A percentile compares a stretch with the other conserved stretches of the same genome.
Conservation (phyloP, 2,797 vertebrate genomes). For the Scleropages formosus region DNA sequence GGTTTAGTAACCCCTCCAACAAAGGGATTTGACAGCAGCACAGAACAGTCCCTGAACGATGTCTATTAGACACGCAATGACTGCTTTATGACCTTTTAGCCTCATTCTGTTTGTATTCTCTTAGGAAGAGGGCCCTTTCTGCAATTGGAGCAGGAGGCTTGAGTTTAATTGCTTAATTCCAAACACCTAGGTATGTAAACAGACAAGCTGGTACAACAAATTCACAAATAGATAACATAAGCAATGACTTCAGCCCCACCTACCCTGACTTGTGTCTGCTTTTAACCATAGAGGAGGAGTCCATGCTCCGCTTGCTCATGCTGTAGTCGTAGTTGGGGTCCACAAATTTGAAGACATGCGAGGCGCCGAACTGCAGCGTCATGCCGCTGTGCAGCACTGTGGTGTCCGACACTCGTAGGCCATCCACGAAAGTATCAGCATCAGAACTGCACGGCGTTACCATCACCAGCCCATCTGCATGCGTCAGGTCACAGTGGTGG, state of each 20-base stretch:
- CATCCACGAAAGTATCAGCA: constrained; percentile 90
- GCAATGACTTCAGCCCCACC: constrained; percentile 24
- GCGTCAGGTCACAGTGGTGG: constrained; percentile 95
- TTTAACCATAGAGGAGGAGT: constrained; percentile 76
- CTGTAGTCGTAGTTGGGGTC: constrained; percentile 89
- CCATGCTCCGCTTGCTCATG: constrained; percentile 73
- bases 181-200: too few species aligned
- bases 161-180: too few species aligned
- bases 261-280: constrained; percentile 76
- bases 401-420: constrained; percentile 85
- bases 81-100: too few species aligned
- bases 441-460: constrained; percentile 87
- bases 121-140: too few species aligned
- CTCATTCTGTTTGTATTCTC: too few species aligned
- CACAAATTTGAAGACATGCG: constrained; percentile 95
- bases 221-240: neutral
- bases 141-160: too few species aligned
- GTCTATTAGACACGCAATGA: too few species aligned
- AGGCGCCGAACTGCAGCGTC: constrained; percentile 88
- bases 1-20: neutral
- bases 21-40: neutral
- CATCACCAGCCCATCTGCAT: constrained; percentile 90
- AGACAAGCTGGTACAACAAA: neutral
- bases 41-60: too few species aligned
- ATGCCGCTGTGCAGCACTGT: constrained; percentile 89